Evolutionary conservation across 2,888 invertebrate genomes (phyloP), one percentile per base, ranked within the genome.

Genomic region (Ophion ellenae): DNA sequence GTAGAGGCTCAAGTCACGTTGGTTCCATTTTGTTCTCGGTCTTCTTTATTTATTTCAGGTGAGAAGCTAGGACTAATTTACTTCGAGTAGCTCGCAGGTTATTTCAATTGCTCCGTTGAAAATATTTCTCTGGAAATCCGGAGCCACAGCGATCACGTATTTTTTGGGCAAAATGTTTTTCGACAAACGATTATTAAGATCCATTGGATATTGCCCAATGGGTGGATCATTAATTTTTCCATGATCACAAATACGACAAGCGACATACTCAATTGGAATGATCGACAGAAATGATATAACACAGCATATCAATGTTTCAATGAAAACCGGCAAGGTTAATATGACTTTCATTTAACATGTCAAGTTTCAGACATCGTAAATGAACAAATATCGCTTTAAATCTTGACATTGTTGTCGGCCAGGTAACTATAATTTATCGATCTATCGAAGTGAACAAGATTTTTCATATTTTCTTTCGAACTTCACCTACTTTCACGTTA

Each of bases 51-150:
- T 40, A 20, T 47, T 66, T 47, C 24, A 3, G 32, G 28, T 70
- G 0, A 61, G 47, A n/a, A 14, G n/a, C 20, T 28, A 14, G n/a
- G 2, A 4, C 24, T 4, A 61, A 73, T 76, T 73, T 80, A 87
- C 87, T 81, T 86, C 20, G 32, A 77, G 76, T 32, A 86, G 45
- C 28, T 83, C 77, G 69, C 78, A 86, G 79, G 79, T 86, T 77
- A 87, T 87, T 71, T 83, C 76, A 24, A 87, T 75, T 9, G 86
- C 86, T 70, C 87, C 87, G 47, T 80, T 80, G 70, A 86, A 87
- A 7, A 77, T 45, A 67, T 86, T 81, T n/a, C 36, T 77, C 4
- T 70, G 24, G 20, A 87, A 82, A 74, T 87, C 86, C 28, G 86
- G 84, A 14, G 77, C 86, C 24, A 87, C 59, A 5, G 87, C 86